Base-by-base conservation (phyloP, 2,797 vertebrate genomes). In the Bradypodion ventrale region DNA sequence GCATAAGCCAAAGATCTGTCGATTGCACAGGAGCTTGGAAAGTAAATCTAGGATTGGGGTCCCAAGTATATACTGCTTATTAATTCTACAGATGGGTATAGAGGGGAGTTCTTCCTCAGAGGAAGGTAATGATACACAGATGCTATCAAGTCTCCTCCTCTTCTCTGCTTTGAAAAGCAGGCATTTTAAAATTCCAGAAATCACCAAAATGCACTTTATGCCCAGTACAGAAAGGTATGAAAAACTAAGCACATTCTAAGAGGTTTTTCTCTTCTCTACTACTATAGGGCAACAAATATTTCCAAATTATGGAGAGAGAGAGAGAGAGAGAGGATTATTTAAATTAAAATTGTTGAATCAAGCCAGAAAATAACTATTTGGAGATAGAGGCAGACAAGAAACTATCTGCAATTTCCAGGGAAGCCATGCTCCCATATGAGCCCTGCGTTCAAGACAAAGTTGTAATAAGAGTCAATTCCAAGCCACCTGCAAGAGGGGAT, bases 131-230 rank as follows among this genome's bases (percentile, higher is more conserved):
- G 63, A 52, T 13, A 19, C 4, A 23, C 1, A 32, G 66, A 60
- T 40, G 27, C 27, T 40, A 70, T 42, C 2, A 40, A 87, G 46
- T 2, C 42, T 91, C 60, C 42, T 91, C 60, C 78, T 75, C 46
- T 42, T 40, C 7, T 69, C 21, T 44, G 63, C 2, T 83, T 75
- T 75, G 68, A 78, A 82, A 76, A 63, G 46, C 35, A 62, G 59
- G 62, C 78, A 75, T 44, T 80, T 85, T 40, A 27, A 42, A 56
- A 19, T 7, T 23, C 29, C 8, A 37, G n/a, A 19, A 72, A 25
- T 15, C n/a, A n/a, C 46, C 7, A 21, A 42, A 16, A 15, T 75
- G 10, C 2, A 83, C 75, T 77, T 75, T 37, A 59, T 0, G 0
- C 5, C 21, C 44, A 85, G 35, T 7, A 25, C 0, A 32, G 23